Percentiles rank a stretch among this genome's conserved stretches.
Conservation (phyloP, 2,888 invertebrate genomes). For the Ectemnius cavifrons region DNA sequence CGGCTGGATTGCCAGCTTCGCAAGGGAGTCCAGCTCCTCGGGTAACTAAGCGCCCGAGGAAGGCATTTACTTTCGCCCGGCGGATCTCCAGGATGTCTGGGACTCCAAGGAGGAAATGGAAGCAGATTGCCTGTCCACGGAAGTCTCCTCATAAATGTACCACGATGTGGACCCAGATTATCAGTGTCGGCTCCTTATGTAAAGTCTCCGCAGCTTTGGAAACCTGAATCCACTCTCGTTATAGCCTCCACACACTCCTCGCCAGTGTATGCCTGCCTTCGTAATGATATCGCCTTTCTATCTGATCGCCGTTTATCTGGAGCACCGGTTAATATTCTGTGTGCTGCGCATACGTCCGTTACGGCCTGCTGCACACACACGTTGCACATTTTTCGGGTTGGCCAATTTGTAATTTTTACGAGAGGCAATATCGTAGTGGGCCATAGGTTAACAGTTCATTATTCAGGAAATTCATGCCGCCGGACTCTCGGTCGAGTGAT, state of each 20-base stretch:
- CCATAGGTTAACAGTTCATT: conserved; percentile 4
- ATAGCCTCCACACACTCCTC: background rate
- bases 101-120: conserved; percentile 50
- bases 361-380: too few relatives aligned
- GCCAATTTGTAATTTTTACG: background rate
- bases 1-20: conserved; percentile 42
- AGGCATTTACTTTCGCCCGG: conserved; percentile 52
- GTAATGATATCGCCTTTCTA: background rate
- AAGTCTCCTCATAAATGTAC: conserved; percentile 44
- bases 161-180: conserved; percentile 35
- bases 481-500: background rate
- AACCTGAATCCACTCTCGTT: conserved; percentile 3
- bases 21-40: conserved; percentile 31
- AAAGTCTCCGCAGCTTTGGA: conserved; percentile 19
- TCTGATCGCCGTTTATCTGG: background rate
- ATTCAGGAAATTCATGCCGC: background rate
- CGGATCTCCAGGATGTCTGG: conserved; percentile 31
- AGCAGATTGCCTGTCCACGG: conserved; percentile 43
- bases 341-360: too few relatives aligned
- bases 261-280: background rate
- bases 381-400: too few relatives aligned
- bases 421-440: background rate
- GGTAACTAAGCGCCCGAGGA: conserved; percentile 50
- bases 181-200: conserved; percentile 23
- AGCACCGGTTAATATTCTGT: background rate